Percentiles rank a stretch among this genome's conserved stretches.
Evolutionary conservation across 2,113 vertebrate genomes (phyloP).

Genomic region (Numenius arquata): DNA sequence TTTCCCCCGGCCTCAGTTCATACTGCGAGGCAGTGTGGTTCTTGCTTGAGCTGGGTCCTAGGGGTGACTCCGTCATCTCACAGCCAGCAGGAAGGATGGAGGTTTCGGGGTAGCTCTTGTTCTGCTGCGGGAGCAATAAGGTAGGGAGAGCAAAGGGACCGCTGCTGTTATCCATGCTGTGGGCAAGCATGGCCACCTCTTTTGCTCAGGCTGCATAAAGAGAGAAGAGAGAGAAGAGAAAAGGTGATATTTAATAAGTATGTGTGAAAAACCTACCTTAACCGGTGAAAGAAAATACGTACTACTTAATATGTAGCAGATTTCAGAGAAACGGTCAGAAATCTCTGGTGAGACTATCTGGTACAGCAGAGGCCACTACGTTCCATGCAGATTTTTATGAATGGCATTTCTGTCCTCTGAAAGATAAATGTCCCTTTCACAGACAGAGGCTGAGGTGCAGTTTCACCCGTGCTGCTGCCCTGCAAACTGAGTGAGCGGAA

Average conservation of each 20-base stretch:
- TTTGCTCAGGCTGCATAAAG: conserved; percentile 35
- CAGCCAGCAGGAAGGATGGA: conserved; percentile 27
- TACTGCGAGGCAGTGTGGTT: conserved; percentile 68
- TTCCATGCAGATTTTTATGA: not conserved
- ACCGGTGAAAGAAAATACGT: not conserved
- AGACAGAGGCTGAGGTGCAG: not conserved
- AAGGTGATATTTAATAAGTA: not conserved
- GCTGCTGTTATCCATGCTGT: conserved; percentile 63
- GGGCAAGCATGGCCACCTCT: conserved; percentile 62
- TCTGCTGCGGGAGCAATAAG: conserved; percentile 70
- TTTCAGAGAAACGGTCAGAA: not conserved
- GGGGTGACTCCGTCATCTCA: not conserved
- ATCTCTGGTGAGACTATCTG: rapidly evolving
- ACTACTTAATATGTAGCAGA: rapidly evolving
- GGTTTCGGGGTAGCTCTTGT: conserved; percentile 68
- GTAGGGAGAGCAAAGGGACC: conserved; percentile 52
- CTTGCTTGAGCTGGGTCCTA: not conserved
- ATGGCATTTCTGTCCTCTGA: not conserved
- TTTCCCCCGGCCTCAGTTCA: conserved; percentile 70
- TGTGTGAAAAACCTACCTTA: not conserved
- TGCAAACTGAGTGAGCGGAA: not conserved
- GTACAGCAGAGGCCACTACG: not conserved
- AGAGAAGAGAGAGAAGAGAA: conserved; percentile 20
- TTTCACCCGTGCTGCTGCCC: not conserved
- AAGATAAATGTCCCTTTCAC: not conserved